Evolutionary conservation across 1,140 invertebrate species (phyloP), one percentile per base, ranked within the genome.

Genomic region (Drosophila miranda): DNA sequence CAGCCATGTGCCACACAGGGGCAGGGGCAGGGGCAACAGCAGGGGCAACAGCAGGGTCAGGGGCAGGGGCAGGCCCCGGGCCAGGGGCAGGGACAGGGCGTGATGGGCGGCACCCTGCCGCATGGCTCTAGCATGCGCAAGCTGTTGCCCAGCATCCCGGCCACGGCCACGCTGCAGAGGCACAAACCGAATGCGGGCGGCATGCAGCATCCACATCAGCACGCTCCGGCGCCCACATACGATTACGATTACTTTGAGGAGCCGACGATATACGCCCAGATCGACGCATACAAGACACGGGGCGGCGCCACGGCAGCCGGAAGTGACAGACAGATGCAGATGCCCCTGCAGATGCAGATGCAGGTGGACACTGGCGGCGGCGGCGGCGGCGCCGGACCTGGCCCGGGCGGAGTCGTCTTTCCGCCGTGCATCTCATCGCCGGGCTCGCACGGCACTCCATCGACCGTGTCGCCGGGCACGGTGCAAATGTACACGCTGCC

Each of bases 261-360:
- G 59, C 91, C 94, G 23, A 95, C 94, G 58, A 94, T 95, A 73
- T 95, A 95, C 79, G 94, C 94, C 21, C 94, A 94, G 91, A 95
- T 95, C 89, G 94, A 95, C 89, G 94, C 95, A 82, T 93, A 91
- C 52, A 91, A 91, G 61, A 87, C 88, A 38, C 53, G 73, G 58
- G 57, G 63, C 11, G 70, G 52, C 3, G 66, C 52, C 38, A 38
- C 34, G 11, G 34, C 34, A 8, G 34, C 11, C 34, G 34, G 34
- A 38, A 38, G 34, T 13, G 34, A 38, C 34, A 38, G 34, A 13
- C 34, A 38, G 34, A 38, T 38, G 34, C 42, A 75, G 50, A 73
- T 81, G 30, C 30, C 9, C 9, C 8, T 30, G 28, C 42, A 75
- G 30, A 30, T 30, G 28, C 42, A 75, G 57, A 73, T 81, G 70